Evolutionary conservation across 2,888 invertebrate genomes (phyloP).

Genomic region (Hartigia nigra): DNA sequence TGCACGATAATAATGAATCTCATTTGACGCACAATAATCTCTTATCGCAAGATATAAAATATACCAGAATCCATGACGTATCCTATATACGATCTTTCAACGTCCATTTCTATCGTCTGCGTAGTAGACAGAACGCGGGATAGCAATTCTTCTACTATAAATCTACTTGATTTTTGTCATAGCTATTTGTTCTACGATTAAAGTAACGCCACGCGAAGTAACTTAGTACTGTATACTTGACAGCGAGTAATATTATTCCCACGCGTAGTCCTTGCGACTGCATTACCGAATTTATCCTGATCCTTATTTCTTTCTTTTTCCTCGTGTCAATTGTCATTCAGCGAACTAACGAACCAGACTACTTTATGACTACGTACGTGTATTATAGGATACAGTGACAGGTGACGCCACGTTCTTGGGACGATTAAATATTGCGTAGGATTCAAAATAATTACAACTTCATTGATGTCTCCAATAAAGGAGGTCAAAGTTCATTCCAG

Average conservation of each 20-base stretch:
- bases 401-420: background rate
- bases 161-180: constrained; percentile 9
- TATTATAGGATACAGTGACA: background rate
- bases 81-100: background rate
- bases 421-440: background rate
- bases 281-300: constrained; percentile 23
- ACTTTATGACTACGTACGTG: background rate
- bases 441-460: background rate
- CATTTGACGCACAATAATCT: background rate
- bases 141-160: background rate
- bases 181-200: background rate
- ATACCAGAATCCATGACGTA: background rate
- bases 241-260: constrained; percentile 47
- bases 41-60: background rate
- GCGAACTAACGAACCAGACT: background rate
- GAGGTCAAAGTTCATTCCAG: background rate
- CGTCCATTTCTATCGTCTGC: background rate
- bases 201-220: constrained; percentile 46
- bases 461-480: background rate
- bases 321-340: background rate
- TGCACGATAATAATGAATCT: background rate
- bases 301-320: background rate
- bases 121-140: background rate
- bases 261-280: constrained; percentile 43
- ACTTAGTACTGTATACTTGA: constrained; percentile 53